Evolutionary conservation across 2,797 vertebrate species (phyloP), one percentile per base, ranked within the genome.

Genomic region (Mus caroli): DNA sequence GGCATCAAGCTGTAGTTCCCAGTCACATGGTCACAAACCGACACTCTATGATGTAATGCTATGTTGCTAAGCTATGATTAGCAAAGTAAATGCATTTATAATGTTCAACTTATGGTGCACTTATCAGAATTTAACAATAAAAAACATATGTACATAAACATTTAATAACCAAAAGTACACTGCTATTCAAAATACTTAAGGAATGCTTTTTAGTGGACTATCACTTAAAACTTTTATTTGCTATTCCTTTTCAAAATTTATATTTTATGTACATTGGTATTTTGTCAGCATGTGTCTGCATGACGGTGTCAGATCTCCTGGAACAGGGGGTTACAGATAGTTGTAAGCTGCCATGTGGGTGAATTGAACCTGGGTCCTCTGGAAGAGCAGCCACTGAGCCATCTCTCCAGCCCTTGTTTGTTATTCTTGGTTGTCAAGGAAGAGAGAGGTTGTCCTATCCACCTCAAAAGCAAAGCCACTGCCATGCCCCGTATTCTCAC

Each of bases 361-460:
- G 52, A 73, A 73, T 40, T 73, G 19, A 73, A 73, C 69, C n/a
- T 7, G 9, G 69, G 69, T 73, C n/a, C 69, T 22, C n/a, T 73
- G 69, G 69, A 73, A 73, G n/a, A 37, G 13, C 69, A 73, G n/a
- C n/a, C 19, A 37, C 69, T 40, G 9, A 73, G 69, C n/a, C n/a
- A 73, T 40, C 34, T 62, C 20, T 37, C n/a, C 6, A 40, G 69
- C 19, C n/a, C 69, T n/a, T n/a, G n/a, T n/a, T 90, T 76, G 58
- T 62, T 17, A 73, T 37, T 82, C n/a, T 56, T 31, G 50, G 79
- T 69, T 54, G 26, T 56, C 11, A 83, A 37, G 26, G 58, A 82
- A n/a, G n/a, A n/a, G n/a, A 91, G n/a, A 82, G 46, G 62, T 56
- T 73, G 76, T 95, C 52, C 40, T 58, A 8, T 95, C 92, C 87